Evolutionary conservation across 2,113 vertebrate genomes (phyloP), one percentile per base, ranked within the genome.

Genomic region (Burhinus oedicnemus): DNA sequence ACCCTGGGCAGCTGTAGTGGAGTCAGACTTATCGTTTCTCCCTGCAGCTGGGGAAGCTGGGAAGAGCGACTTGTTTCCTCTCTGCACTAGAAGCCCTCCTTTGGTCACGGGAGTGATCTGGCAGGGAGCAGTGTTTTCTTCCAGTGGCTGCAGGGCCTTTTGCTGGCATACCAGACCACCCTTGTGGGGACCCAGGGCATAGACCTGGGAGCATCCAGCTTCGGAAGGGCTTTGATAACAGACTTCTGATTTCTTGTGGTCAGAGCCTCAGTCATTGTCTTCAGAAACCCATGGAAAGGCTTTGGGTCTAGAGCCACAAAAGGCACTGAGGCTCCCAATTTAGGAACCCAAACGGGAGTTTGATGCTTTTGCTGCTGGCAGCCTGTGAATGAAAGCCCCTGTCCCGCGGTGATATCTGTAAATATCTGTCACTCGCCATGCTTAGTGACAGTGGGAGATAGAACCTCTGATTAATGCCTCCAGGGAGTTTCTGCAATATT

Each of bases 401-500:
- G 69, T 47, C 60, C 58, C 0, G 2, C 8, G 3, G 83, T 60
- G 83, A 61, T 75, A 6, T 34, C 45, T 75, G 19, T 17, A 25
- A 49, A 14, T 30, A 51, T 71, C 79, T 74, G 60, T 74, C 75
- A 23, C 49, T 90, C 52, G n/a, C 27, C 29, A 23, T 3, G 6
- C 12, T 44, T 10, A n/a, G 44, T 8, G 38, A 84, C 47, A 72
- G 38, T 38, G 61, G 17, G 61, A 93, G 88, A 70, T 19, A 5
- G 38, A 66, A 10, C 47, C 76, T 94, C 87, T 94, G 87, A 85
- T 92, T 76, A 91, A 71, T 22, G 38, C 47, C 61, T 79, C 79
- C 52, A 19, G 75, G 51, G 66, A 93, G 30, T n/a, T 89, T 23
- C 57, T 85, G 66, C 83, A 70, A 54, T 91, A 71, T 42, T 70